These are phyloP conservation scores for Laterallus jamaicensis DNA, from an alignment of 2,113 vertebrate genomes.

Conservation along the genomic window DNA sequence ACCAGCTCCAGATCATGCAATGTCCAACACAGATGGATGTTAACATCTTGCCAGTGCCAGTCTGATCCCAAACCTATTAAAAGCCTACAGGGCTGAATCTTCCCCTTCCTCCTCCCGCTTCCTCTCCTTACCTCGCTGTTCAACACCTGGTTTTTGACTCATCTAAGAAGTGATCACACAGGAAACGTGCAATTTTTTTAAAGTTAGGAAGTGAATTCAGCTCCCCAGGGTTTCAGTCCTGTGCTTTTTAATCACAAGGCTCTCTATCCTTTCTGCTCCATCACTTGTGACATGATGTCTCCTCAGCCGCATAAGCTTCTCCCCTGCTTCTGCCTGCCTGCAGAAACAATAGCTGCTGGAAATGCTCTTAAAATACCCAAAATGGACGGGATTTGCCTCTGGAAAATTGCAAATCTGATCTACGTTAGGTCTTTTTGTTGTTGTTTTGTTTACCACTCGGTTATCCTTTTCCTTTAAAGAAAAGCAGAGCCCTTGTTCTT, in stretches of 20 bases:
- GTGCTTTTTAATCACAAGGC: conserved; percentile 26
- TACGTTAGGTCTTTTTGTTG: neutral
- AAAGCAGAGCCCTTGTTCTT: neutral
- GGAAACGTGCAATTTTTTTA: neutral
- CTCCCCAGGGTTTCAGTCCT: conserved; percentile 15
- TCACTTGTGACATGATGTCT: neutral
- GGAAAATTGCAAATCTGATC: conserved; percentile 10
- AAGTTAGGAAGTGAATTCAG: conserved; percentile 46
- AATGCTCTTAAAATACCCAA: neutral
- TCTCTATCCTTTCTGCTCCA: neutral
- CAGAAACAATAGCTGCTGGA: conserved; percentile 34
- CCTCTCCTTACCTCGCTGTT: conserved; percentile 31
- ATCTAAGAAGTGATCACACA: conserved; percentile 54
- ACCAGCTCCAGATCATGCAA: neutral
- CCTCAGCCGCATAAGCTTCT: neutral
- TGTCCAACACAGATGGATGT: rapidly evolving
- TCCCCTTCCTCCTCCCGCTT: conserved; percentile 52
- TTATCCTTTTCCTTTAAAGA: neutral
- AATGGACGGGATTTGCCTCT: neutral
- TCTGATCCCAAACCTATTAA: neutral
- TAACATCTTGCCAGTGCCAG: neutral
- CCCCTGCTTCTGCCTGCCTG: neutral
- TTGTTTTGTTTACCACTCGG: neutral
- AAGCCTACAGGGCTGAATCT: neutral
- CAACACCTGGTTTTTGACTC: conserved; percentile 37